Evolutionary conservation across 2,888 invertebrate species (phyloP).

Genomic region (Anodontia alba): DNA sequence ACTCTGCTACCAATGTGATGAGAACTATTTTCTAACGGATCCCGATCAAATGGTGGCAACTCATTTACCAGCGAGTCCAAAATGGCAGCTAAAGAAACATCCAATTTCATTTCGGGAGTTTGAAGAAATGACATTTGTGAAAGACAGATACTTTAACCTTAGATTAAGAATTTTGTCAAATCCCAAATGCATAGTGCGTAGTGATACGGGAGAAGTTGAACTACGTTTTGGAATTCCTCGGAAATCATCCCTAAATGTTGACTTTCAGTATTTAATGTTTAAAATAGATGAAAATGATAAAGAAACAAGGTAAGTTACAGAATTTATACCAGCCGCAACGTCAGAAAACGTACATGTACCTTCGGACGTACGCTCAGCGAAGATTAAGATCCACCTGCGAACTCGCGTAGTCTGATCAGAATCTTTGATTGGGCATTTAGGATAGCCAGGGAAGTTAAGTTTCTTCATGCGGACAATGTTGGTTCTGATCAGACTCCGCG

Average conservation of each 20-base stretch:
- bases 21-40: constrained; percentile 82
- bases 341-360: too few relatives aligned
- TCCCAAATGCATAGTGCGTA: constrained; percentile 62
- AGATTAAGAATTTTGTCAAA: constrained; percentile 69
- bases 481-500: too few relatives aligned
- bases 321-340: too few relatives aligned
- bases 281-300: constrained; percentile 26
- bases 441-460: too few relatives aligned
- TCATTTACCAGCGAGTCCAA: constrained; percentile 72
- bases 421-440: too few relatives aligned
- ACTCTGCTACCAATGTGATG: constrained; percentile 75
- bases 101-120: constrained; percentile 72
- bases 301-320: constrained; percentile 42
- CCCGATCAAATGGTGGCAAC: constrained; percentile 77
- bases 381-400: too few relatives aligned
- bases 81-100: constrained; percentile 76
- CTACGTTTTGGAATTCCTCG: constrained; percentile 62
- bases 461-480: too few relatives aligned
- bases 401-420: too few relatives aligned
- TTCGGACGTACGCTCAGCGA: too few relatives aligned
- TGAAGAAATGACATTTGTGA: constrained; percentile 77
- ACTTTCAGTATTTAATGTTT: constrained; percentile 67
- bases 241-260: constrained; percentile 51
- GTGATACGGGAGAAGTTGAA: constrained; percentile 63
- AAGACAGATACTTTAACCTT: constrained; percentile 80